These are phyloP conservation scores for Drosophila demipolita DNA, from an alignment of 2,888 invertebrate species.

Conservation along the genomic window DNA sequence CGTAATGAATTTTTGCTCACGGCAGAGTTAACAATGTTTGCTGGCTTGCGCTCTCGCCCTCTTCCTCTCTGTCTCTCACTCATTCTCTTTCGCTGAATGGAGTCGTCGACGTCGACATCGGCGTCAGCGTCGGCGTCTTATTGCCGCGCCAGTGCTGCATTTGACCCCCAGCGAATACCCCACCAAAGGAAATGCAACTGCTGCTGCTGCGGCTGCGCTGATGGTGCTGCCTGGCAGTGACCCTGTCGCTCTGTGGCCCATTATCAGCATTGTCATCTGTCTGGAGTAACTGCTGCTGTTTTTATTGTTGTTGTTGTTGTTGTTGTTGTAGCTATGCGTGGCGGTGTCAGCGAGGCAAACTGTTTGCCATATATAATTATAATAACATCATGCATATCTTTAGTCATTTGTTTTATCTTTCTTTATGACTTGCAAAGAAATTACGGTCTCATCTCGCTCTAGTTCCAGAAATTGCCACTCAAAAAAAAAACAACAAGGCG, in stretches of 20 bases:
- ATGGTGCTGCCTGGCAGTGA: conserved; percentile 33
- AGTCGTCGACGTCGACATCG: conserved; percentile 9
- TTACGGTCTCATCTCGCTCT: conserved; percentile 48
- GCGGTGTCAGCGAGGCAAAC: conserved; percentile 28
- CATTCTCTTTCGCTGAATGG: conserved; percentile 26
- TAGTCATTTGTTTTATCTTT: neutral
- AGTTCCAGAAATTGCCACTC: conserved; percentile 49
- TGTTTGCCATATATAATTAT: conserved; percentile 67
- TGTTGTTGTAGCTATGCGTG: conserved; percentile 28
- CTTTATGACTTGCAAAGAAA: conserved; percentile 51
- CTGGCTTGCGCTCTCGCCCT: conserved; percentile 21
- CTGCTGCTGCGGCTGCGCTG: conserved; percentile 6
- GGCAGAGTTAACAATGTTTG: conserved; percentile 28
- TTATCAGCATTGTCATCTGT: conserved; percentile 64
- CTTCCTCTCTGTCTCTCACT: neutral
- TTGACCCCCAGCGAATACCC: conserved; percentile 64
- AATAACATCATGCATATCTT: conserved; percentile 69
- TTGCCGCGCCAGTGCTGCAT: conserved; percentile 56
- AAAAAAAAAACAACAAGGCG: conserved; percentile 14
- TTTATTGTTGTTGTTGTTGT: conserved; percentile 14
- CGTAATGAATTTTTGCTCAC: conserved; percentile 40
- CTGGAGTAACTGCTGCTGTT: conserved; percentile 22
- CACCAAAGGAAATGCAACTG: conserved; percentile 58
- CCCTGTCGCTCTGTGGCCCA: conserved; percentile 39
- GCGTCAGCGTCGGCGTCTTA: conserved; percentile 43